A percentile compares a stretch with the other conserved stretches of the same genome.
phyloP scores from a whole-genome alignment of 2,113 vertebrate genomes.

The Grammomys dolichurus region DNA sequence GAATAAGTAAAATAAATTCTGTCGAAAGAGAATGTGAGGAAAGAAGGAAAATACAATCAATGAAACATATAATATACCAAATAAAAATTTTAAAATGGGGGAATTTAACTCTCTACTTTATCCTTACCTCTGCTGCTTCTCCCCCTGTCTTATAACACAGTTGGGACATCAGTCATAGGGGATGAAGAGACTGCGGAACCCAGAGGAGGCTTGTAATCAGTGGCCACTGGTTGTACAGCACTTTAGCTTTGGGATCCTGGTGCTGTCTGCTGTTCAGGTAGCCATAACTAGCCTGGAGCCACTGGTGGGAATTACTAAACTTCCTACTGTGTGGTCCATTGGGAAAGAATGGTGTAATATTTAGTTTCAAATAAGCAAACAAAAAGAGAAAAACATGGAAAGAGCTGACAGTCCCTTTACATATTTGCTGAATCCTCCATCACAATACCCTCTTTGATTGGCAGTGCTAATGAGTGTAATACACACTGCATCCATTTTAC shows the following conservation, averaged over 20 bases:
- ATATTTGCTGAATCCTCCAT: neutral
- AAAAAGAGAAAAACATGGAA: neutral
- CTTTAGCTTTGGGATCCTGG: neutral
- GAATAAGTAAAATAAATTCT: neutral
- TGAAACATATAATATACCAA: neutral
- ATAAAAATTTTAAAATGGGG: neutral
- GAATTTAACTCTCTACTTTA: neutral
- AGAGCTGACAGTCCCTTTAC: neutral
- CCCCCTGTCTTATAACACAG: neutral
- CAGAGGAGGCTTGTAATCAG: neutral
- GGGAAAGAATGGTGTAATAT: neutral
- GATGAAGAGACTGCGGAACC: neutral
- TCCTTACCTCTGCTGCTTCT: conserved; percentile 1
- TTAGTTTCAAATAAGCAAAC: conserved; percentile 16
- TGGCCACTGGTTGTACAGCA: neutral
- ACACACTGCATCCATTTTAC: neutral
- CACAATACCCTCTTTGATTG: neutral
- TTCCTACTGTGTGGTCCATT: neutral
- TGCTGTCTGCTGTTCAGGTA: neutral
- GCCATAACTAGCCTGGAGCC: neutral
- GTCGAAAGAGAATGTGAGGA: neutral
- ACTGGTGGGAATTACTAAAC: neutral
- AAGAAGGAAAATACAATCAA: neutral
- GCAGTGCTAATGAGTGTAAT: neutral
- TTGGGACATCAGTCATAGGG: neutral